Evolutionary conservation across 2,113 vertebrate genomes (phyloP).

Genomic region (Gopherus evgoodei): DNA sequence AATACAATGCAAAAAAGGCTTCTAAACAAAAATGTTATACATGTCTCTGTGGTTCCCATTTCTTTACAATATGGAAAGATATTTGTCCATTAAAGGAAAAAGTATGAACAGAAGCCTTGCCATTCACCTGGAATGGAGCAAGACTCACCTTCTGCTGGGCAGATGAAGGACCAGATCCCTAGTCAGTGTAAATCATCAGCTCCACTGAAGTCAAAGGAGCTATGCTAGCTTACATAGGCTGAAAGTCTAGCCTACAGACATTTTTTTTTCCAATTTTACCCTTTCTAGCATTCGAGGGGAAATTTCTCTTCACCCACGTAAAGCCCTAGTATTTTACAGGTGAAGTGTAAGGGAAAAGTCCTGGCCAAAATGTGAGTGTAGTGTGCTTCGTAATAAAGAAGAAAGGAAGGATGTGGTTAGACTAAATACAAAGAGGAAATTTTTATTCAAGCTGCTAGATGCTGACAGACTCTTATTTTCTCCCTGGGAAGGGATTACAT

Average conservation of each 20-base stretch:
- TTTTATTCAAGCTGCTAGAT: not conserved
- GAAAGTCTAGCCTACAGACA: not conserved
- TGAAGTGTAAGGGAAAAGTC: not conserved
- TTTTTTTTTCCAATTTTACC: not conserved
- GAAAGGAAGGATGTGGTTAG: not conserved
- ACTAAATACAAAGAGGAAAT: not conserved
- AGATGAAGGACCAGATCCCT: not conserved
- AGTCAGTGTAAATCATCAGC: not conserved
- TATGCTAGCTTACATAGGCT: not conserved
- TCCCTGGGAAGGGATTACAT: not conserved
- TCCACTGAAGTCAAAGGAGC: not conserved
- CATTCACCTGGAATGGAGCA: not conserved
- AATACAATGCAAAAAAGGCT: not conserved
- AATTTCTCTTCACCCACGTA: not conserved
- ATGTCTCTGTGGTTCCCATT: not conserved
- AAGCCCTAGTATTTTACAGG: not conserved
- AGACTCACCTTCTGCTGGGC: not conserved
- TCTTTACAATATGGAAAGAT: not conserved
- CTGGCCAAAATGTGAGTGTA: not conserved
- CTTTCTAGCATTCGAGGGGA: not conserved
- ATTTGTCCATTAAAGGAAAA: not conserved
- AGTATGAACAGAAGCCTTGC: not conserved
- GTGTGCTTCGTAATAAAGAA: not conserved
- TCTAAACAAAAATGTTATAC: not conserved
- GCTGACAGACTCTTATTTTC: not conserved